Percentiles rank a stretch among this genome's conserved stretches.
Evolutionary conservation across 2,797 vertebrate species (phyloP).

Genomic region (Microctenopoma steveboyesi): DNA sequence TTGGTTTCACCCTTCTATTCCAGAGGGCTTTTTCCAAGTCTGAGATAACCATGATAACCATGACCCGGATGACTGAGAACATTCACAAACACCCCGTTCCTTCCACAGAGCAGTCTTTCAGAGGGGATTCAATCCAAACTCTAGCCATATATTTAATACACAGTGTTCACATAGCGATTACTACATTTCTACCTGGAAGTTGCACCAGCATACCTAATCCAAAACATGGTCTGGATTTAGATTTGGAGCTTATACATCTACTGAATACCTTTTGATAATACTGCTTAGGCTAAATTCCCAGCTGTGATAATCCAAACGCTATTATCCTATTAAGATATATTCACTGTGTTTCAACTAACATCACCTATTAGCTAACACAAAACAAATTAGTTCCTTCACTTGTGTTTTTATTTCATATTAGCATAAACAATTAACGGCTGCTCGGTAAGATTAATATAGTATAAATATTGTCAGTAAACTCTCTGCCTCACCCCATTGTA

Average conservation of each 20-base stretch:
- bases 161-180: conserved; percentile 58
- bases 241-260: conserved; percentile 76
- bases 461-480: conserved; percentile 3
- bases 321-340: conserved; percentile 81
- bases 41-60: no score
- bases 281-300: conserved; percentile 80
- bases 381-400: conserved; percentile 48
- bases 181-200: conserved; percentile 76
- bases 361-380: conserved; percentile 58
- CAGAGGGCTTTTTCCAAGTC: no score
- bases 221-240: conserved; percentile 78
- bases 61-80: no score
- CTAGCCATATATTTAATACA: conserved; percentile 11
- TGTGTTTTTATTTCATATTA: conserved; percentile 58
- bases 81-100: conserved; percentile 24
- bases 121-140: conserved; percentile 59
- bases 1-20: no score
- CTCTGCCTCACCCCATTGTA: conserved; percentile 37
- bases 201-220: conserved; percentile 75
- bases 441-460: conserved; percentile 43
- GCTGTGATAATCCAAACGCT: conserved; percentile 76
- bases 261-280: conserved; percentile 80
- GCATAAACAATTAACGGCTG: conserved; percentile 72
- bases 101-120: conserved; percentile 37
- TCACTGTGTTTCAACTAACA: conserved; percentile 64